phyloP scores from a whole-genome alignment of 2,797 vertebrate genomes.

The Cyclura pinguis region DNA sequence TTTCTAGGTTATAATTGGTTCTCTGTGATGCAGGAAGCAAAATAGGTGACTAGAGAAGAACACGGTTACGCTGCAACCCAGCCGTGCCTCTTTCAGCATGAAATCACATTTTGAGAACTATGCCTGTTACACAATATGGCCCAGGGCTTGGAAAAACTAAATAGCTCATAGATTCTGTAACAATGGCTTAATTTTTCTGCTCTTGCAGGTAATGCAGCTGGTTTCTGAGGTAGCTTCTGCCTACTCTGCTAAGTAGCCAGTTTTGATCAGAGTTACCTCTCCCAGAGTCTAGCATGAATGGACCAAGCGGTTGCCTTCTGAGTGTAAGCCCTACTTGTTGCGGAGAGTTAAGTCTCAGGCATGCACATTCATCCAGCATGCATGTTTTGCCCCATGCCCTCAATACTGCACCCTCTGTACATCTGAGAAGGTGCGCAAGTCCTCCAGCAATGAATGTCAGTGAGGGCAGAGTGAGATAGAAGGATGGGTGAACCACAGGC shows the following conservation, averaged over 20 bases:
- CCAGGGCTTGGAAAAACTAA: not conserved
- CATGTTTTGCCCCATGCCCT: slow-evolving; percentile 55
- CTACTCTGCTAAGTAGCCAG: no score
- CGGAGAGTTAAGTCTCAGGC: slow-evolving; percentile 61
- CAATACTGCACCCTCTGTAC: slow-evolving; percentile 41
- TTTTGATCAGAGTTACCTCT: not conserved
- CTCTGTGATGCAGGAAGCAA: not conserved
- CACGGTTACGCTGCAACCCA: not conserved
- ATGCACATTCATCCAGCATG: slow-evolving; percentile 67
- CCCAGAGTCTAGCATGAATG: not conserved
- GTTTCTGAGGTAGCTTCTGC: not conserved
- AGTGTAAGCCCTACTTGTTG: slow-evolving; percentile 13
- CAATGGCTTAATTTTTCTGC: not conserved
- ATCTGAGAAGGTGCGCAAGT: slow-evolving; percentile 10
- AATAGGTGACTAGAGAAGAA: not conserved
- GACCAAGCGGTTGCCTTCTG: not conserved
- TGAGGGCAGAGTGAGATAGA: slow-evolving; percentile 46
- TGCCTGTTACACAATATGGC: not conserved
- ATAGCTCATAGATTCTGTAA: no score
- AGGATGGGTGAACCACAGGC: slow-evolving; percentile 39
- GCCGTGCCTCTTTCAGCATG: not conserved
- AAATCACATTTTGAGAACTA: not conserved
- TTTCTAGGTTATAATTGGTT: not conserved
- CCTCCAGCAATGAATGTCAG: slow-evolving; percentile 22
- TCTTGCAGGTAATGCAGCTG: not conserved